These are phyloP conservation scores for Periphyllus acericola DNA, from an alignment of 2,888 invertebrate species.

Conservation along the genomic window DNA sequence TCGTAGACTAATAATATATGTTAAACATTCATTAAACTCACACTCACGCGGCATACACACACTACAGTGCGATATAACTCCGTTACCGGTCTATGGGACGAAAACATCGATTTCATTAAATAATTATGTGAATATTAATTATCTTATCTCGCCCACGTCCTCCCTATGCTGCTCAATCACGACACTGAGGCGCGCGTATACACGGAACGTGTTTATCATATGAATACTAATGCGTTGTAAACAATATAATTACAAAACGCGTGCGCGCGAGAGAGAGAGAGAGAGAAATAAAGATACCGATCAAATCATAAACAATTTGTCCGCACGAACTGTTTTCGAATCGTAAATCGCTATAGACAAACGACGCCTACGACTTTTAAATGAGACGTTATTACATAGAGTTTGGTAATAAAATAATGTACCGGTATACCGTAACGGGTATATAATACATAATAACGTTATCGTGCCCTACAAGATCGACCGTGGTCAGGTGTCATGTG, in stretches of 20 bases:
- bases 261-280: no score
- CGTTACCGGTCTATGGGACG: neutral
- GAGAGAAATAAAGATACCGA: neutral
- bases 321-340: conserved; percentile 7
- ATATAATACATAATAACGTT: no score
- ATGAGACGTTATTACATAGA: neutral
- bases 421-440: neutral
- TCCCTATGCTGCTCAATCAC: neutral
- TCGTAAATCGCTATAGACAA: no score
- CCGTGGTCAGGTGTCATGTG: no score
- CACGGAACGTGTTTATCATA: conserved; percentile 4
- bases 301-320: conserved; percentile 19
- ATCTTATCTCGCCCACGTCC: conserved; percentile 6
- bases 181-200: no score
- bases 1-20: no score
- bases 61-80: neutral
- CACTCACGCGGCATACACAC: no score
- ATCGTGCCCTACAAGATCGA: no score
- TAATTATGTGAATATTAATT: neutral
- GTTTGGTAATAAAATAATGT: neutral
- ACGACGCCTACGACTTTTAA: neutral
- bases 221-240: neutral
- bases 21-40: no score
- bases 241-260: neutral
- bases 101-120: neutral